Base-by-base conservation (phyloP, 2,797 vertebrate genomes). In the Triplophysa yarkandensis region DNA sequence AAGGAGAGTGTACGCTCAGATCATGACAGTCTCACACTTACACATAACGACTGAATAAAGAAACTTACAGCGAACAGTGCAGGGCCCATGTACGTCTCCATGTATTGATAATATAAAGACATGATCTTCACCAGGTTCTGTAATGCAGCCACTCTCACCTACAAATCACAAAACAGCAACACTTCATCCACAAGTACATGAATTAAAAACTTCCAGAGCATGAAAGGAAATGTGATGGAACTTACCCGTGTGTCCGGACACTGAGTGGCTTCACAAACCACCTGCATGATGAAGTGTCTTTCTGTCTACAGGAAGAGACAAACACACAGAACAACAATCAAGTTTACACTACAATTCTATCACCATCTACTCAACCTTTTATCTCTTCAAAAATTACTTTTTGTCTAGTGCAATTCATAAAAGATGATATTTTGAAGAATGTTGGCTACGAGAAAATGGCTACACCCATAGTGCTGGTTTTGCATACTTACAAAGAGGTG, bases 51-150 rank as follows among this genome's bases (percentile, higher is more conserved):
- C 8, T 23, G 16, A 9, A 28, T 17, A 10, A 25, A 16, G 8
- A 14, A 9, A 93, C 96, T 95, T 81, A 99, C 97, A 73, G 97
- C 97, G 9, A 99, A 99, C 62, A 99, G 92, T 4, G 97, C 97
- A 0, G 96, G 96, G 0, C 97, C 97, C 97, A 99, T 98, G 82
- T 99, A 99, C 0, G 97, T 97, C 90, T 99, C 97, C 97, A 99
- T 99, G 69, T 99, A 98, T 79, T 99, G 97, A 34, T 99, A 99
- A 82, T 99, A 99, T 71, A 99, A 92, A 50, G 97, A 98, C 97
- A 99, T 99, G 74, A 99, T 98, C 93, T 99, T 99, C 89, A 99
- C 97, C 92, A 98, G 85, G 87, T 99, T 99, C 92, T 99, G 97
- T 44, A 99, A 83, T 9, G 97, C 97, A 58, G 97, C 97, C 85